A percentile compares a stretch with the other conserved stretches of the same genome.
Evolutionary conservation across 1,140 invertebrate genomes (phyloP).

Genomic region (Triops longicaudatus): DNA sequence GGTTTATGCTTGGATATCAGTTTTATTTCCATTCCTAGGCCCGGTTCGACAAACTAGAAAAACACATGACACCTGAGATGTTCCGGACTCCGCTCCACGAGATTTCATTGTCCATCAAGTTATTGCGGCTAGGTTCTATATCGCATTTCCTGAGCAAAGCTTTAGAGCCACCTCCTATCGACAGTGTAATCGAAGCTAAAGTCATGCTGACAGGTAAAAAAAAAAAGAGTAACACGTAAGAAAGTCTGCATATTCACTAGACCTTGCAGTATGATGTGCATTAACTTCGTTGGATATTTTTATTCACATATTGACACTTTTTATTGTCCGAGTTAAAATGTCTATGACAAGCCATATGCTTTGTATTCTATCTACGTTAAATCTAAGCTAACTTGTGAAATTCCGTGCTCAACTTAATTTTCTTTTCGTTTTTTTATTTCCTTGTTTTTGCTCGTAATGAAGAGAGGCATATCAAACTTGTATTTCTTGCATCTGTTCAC

Average conservation of each 20-base stretch:
- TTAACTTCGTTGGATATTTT: too few relatives aligned
- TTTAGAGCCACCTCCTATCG: constrained; percentile 81
- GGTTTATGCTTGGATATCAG: neutral
- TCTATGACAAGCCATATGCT: too few relatives aligned
- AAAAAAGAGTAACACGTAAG: too few relatives aligned
- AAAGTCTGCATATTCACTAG: too few relatives aligned
- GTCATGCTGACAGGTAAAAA: constrained; percentile 38
- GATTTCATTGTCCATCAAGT: constrained; percentile 70
- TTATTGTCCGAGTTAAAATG: too few relatives aligned
- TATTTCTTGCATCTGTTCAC: constrained; percentile 39
- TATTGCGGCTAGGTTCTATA: constrained; percentile 79
- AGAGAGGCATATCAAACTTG: too few relatives aligned
- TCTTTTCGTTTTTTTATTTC: too few relatives aligned
- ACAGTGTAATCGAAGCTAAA: constrained; percentile 44
- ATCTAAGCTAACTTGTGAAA: too few relatives aligned
- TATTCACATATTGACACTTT: too few relatives aligned
- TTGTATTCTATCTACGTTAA: too few relatives aligned
- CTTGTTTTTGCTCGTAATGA: too few relatives aligned
- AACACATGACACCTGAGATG: constrained; percentile 90
- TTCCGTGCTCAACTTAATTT: neutral
- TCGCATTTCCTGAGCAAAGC: constrained; percentile 88
- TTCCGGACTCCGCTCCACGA: constrained; percentile 91
- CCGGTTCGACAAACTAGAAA: constrained; percentile 65
- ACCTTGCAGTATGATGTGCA: too few relatives aligned
- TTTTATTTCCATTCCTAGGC: constrained; percentile 40